These are phyloP conservation scores for Tetraneura akinire DNA, from an alignment of 1,140 invertebrate species.

Conservation along the genomic window DNA sequence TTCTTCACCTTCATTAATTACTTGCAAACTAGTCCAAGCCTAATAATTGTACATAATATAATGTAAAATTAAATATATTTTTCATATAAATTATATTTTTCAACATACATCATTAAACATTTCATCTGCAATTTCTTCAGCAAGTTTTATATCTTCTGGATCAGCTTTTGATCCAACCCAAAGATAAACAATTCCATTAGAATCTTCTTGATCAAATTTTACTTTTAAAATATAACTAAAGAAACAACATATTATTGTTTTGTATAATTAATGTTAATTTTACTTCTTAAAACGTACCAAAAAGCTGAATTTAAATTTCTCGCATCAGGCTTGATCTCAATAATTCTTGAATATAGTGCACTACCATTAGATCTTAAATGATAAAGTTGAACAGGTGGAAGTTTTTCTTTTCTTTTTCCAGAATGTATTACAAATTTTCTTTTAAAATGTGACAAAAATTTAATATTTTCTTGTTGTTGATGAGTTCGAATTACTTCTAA, in stretches of 20 bases:
- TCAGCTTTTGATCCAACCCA: conserved; percentile 93
- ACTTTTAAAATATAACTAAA: conserved; percentile 93
- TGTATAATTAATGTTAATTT: too few relatives aligned
- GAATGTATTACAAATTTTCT: conserved; percentile 91
- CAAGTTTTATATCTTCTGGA: conserved; percentile 82
- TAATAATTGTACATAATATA: conserved; percentile 55
- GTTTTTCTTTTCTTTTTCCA: conserved; percentile 76
- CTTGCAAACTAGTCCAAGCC: conserved; percentile 81
- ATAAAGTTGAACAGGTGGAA: conserved; percentile 83
- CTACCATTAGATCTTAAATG: conserved; percentile 95
- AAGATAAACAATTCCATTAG: conserved; percentile 92
- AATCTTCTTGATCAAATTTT: conserved; percentile 82
- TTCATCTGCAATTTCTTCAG: conserved; percentile 90
- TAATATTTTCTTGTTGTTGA: conserved; percentile 98
- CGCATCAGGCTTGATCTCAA: conserved; percentile 81
- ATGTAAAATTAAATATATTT: conserved; percentile 25
- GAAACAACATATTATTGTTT: too few relatives aligned
- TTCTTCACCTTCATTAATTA: conserved; percentile 95
- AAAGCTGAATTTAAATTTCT: conserved; percentile 79
- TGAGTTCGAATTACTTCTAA: conserved; percentile 96
- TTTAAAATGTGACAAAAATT: conserved; percentile 98
- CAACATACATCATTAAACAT: conserved; percentile 82
- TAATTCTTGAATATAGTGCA: conserved; percentile 85
- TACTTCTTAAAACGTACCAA: too few relatives aligned
- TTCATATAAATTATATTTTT: background rate